Evolutionary conservation across 2,888 invertebrate genomes (phyloP).

Genomic region (Pterobdella sp.): DNA sequence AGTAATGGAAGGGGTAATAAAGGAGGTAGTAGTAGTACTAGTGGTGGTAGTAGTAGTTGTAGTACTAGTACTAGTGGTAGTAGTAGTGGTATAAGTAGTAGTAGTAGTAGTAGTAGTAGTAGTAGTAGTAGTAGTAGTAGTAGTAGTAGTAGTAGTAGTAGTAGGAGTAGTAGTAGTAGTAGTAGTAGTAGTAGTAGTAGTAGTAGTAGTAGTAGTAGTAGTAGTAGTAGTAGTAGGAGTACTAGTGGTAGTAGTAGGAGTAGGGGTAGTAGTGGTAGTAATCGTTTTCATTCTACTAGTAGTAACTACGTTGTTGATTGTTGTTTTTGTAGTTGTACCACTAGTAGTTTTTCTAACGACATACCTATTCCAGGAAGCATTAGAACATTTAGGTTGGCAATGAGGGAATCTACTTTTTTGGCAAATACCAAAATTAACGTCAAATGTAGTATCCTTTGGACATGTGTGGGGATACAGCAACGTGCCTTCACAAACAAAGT

Average conservation of each 20-base stretch:
- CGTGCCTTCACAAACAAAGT: conserved; percentile 13
- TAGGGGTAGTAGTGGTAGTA: not conserved
- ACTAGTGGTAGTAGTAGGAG: not conserved
- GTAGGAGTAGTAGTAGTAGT: not conserved
- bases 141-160: not conserved
- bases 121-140: not conserved
- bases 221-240: not conserved
- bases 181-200: not conserved
- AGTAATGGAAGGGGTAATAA: not conserved
- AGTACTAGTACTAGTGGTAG: not conserved
- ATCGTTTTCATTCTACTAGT: not conserved
- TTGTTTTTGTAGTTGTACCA: too few species aligned
- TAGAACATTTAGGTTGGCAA: conserved; percentile 8
- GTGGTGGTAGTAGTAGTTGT: not conserved
- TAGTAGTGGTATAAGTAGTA: not conserved
- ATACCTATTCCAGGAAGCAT: conserved; percentile 13
- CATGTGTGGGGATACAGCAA: not conserved
- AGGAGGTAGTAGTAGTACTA: not conserved
- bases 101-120: not conserved
- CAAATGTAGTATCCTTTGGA: not conserved
- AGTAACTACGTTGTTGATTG: too few species aligned
- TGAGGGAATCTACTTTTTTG: not conserved
- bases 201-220: not conserved
- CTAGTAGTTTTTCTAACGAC: conserved; percentile 6
- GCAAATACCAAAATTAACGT: not conserved